A percentile compares a stretch with the other conserved stretches of the same genome.
phyloP scores from a whole-genome alignment of 2,113 vertebrate genomes.

The Xiphorhynchus elegans region DNA sequence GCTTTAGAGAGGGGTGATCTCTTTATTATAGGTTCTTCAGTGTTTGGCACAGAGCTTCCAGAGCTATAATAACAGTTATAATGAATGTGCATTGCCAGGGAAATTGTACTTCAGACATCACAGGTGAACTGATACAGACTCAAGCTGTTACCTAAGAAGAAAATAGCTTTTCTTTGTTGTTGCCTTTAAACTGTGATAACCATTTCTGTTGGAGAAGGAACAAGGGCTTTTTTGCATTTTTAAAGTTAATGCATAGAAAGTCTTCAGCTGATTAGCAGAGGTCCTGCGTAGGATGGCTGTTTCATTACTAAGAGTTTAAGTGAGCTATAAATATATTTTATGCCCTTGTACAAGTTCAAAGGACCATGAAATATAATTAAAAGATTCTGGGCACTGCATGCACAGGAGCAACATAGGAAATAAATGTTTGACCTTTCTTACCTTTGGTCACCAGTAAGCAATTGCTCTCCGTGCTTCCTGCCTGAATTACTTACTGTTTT shows the following conservation, averaged over 20 bases:
- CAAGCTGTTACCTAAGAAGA: not conserved
- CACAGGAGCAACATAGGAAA: slow-evolving; percentile 23
- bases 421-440: slow-evolving; percentile 54
- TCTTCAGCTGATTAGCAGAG: slow-evolving; percentile 52
- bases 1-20: not conserved
- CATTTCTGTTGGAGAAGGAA: not conserved
- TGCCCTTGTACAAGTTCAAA: slow-evolving; percentile 43
- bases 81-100: not conserved
- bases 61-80: not conserved
- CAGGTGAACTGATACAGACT: slow-evolving; percentile 20
- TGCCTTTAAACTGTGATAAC: not conserved
- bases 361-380: slow-evolving; percentile 65
- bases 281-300: not conserved
- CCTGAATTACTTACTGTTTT: slow-evolving; percentile 29
- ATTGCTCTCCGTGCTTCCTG: slow-evolving; percentile 18
- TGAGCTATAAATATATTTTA: slow-evolving; percentile 69
- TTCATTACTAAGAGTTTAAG: slow-evolving; percentile 60
- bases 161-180: not conserved
- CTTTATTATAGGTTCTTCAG: not conserved
- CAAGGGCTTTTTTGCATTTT: slow-evolving; percentile 3
- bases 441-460: slow-evolving; percentile 32
- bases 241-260: slow-evolving; percentile 18
- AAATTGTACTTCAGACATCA: not conserved
- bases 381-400: not conserved
- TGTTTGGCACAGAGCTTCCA: not conserved